Evolutionary conservation across 1,140 invertebrate species (phyloP).

Genomic region (Drosophila arawakana): DNA sequence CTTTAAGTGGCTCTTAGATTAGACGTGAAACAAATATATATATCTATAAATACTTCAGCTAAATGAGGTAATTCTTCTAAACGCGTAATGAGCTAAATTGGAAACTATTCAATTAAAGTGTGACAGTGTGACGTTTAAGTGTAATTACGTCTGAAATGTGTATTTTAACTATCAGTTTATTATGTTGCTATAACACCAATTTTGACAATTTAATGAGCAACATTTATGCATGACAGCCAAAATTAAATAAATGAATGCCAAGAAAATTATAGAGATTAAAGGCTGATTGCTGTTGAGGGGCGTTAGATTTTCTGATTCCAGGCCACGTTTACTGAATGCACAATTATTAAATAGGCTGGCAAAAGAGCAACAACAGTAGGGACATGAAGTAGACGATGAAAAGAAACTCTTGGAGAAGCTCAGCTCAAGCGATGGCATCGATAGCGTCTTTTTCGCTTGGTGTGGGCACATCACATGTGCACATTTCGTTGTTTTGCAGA

Average conservation of each 20-base stretch:
- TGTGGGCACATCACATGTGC: constrained; percentile 70
- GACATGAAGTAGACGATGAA: too few species aligned
- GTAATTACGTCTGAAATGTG: too few species aligned
- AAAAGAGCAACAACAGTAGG: constrained; percentile 52
- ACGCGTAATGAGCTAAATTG: neutral
- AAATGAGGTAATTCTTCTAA: too few species aligned
- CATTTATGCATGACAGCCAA: constrained; percentile 57
- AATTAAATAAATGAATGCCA: constrained; percentile 74
- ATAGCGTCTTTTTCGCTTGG: constrained; percentile 53
- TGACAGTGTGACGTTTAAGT: too few species aligned
- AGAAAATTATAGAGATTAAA: constrained; percentile 68
- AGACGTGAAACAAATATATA: neutral
- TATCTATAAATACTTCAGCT: neutral
- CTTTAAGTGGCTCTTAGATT: neutral
- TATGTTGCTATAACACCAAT: neutral
- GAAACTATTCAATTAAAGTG: neutral
- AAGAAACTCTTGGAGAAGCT: neutral
- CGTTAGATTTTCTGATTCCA: constrained; percentile 13
- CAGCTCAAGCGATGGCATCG: constrained; percentile 8
- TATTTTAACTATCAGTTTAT: neutral
- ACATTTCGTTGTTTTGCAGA: constrained; percentile 65
- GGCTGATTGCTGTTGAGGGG: constrained; percentile 51
- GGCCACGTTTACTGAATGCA: constrained; percentile 74
- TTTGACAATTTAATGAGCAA: constrained; percentile 39
- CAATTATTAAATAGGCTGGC: constrained; percentile 78